These are phyloP conservation scores for Ennomos quercinarius DNA, from an alignment of 2,888 invertebrate genomes.

Conservation along the genomic window DNA sequence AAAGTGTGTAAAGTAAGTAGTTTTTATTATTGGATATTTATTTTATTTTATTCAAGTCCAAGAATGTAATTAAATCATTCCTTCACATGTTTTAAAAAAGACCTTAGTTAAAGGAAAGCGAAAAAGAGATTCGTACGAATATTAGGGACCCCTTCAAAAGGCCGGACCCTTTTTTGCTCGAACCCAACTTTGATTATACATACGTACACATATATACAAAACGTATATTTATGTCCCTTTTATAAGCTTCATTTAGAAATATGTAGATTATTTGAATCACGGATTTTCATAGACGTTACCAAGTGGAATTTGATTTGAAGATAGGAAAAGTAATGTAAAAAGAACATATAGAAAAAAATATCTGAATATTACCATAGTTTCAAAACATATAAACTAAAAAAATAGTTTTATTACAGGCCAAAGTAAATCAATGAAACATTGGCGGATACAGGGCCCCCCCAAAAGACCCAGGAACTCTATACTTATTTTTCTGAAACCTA, in stretches of 20 bases:
- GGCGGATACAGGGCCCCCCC: no score
- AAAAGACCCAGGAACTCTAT: no score
- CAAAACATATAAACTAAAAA: no score
- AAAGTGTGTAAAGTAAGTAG: no score
- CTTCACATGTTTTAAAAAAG: constrained; percentile 11
- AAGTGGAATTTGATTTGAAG: constrained; percentile 6
- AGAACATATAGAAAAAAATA: no score
- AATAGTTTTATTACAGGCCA: no score
- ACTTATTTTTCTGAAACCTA: no score
- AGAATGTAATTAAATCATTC: constrained; percentile 10
- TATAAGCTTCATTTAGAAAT: constrained; percentile 24
- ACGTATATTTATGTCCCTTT: constrained; percentile 23
- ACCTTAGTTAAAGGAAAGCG: constrained; percentile 37
- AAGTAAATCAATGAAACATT: no score
- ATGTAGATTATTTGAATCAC: constrained; percentile 19
- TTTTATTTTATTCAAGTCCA: constrained; percentile 2
- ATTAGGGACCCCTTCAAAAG: constrained; percentile 52
- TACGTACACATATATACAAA: constrained; percentile 4
- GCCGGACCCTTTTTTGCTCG: constrained; percentile 43
- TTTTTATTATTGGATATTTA: no score
- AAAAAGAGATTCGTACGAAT: constrained; percentile 49
- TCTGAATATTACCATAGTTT: no score
- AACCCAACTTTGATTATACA: constrained; percentile 28
- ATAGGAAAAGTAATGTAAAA: neutral
- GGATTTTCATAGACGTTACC: constrained; percentile 9